These are phyloP conservation scores for Dynastes tityus DNA, from an alignment of 2,888 invertebrate genomes.

Conservation along the genomic window DNA sequence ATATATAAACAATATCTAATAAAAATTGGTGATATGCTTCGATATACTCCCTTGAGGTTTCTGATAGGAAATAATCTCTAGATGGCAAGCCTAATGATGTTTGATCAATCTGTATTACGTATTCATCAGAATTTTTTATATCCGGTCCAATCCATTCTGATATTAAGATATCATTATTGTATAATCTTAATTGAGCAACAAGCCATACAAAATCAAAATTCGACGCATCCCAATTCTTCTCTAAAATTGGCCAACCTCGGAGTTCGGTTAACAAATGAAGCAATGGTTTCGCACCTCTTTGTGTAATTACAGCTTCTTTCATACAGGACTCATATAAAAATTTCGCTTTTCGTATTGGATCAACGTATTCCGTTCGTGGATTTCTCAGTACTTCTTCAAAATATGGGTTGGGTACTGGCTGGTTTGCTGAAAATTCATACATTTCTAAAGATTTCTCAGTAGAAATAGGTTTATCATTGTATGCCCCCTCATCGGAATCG, in stretches of 20 bases:
- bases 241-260: slow-evolving; percentile 92
- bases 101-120: slow-evolving; percentile 93
- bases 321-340: slow-evolving; percentile 90
- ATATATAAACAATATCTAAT: slow-evolving; percentile 79
- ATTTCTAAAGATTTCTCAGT: slow-evolving; percentile 39
- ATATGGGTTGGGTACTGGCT: slow-evolving; percentile 46
- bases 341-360: slow-evolving; percentile 87
- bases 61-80: slow-evolving; percentile 81
- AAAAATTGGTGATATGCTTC: slow-evolving; percentile 88
- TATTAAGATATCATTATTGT: slow-evolving; percentile 89
- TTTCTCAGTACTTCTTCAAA: slow-evolving; percentile 50
- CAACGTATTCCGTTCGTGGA: slow-evolving; percentile 61
- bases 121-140: slow-evolving; percentile 92
- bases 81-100: slow-evolving; percentile 86
- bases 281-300: slow-evolving; percentile 82
- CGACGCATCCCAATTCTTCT: slow-evolving; percentile 76
- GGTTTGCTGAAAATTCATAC: slow-evolving; percentile 42
- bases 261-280: slow-evolving; percentile 79
- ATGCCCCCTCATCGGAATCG: slow-evolving; percentile 51
- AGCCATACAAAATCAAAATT: slow-evolving; percentile 83
- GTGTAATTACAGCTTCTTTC: slow-evolving; percentile 83
- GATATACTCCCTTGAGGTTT: slow-evolving; percentile 79
- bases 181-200: slow-evolving; percentile 82
- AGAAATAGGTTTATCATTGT: slow-evolving; percentile 27
- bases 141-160: slow-evolving; percentile 94